phyloP scores from a whole-genome alignment of 1,140 invertebrate species.

The Penaeus indicus region DNA sequence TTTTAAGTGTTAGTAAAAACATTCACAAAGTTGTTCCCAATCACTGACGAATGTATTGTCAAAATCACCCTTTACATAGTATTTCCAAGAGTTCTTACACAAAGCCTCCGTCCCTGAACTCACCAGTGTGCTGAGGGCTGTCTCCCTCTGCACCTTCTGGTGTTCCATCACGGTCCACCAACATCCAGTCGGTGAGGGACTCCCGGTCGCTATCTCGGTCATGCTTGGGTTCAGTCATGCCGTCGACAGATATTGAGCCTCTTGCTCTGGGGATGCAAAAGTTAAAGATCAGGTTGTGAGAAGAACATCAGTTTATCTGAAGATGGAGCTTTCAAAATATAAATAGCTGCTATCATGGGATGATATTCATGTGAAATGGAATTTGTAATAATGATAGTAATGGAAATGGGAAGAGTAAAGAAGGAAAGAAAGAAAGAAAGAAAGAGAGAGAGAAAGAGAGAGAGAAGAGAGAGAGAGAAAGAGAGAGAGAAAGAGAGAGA shows the following conservation, averaged over 20 bases:
- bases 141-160: conserved; percentile 32
- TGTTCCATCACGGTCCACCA: conserved; percentile 53
- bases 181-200: conserved; percentile 55
- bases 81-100: neutral
- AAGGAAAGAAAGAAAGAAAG: too few relatives aligned
- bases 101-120: neutral
- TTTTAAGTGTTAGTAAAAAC: neutral
- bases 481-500: too few relatives aligned
- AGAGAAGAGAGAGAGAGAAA: too few relatives aligned
- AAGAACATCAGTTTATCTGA: neutral
- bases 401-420: too few relatives aligned
- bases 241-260: conserved; percentile 27
- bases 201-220: conserved; percentile 57
- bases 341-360: neutral
- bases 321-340: neutral
- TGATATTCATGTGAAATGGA: too few relatives aligned
- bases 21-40: too few relatives aligned
- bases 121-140: conserved; percentile 21
- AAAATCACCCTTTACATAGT: too few relatives aligned
- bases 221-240: conserved; percentile 58
- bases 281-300: neutral
- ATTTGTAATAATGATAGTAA: too few relatives aligned
- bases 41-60: too few relatives aligned
- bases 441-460: too few relatives aligned
- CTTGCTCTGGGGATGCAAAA: conserved; percentile 31